These are phyloP conservation scores for Gastracanthus pulcherrimus DNA, from an alignment of 2,888 invertebrate species.

Conservation along the genomic window DNA sequence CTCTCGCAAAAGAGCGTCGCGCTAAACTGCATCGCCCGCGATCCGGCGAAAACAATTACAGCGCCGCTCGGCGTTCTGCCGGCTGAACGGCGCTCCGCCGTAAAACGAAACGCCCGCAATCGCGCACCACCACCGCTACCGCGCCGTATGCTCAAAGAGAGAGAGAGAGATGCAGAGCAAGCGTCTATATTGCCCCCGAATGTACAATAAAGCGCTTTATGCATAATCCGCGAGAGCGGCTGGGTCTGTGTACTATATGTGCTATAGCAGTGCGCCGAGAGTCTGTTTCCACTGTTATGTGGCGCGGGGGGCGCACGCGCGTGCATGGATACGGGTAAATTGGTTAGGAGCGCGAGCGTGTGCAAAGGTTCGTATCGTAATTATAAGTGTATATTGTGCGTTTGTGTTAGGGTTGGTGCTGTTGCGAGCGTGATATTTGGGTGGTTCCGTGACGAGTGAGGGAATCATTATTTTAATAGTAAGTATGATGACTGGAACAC, in stretches of 20 bases:
- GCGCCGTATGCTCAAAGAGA: no score
- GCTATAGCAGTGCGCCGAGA: no score
- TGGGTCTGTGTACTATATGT: no score
- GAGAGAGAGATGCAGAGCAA: neutral
- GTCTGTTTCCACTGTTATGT: no score
- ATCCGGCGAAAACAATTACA: constrained; percentile 49
- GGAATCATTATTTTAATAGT: no score
- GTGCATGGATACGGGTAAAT: neutral
- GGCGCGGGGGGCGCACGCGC: no score
- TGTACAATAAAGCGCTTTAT: constrained; percentile 53
- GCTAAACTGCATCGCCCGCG: neutral
- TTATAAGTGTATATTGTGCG: neutral
- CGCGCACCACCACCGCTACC: no score
- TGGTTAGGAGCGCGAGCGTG: neutral
- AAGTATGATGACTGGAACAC: no score
- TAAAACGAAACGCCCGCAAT: constrained; percentile 37
- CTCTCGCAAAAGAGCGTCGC: no score
- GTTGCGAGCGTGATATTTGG: no score
- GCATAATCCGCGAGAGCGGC: constrained; percentile 8
- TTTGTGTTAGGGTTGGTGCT: neutral
- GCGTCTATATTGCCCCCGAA: constrained; percentile 29
- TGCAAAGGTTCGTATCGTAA: neutral
- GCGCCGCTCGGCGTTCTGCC: neutral
- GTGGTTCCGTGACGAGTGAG: no score
- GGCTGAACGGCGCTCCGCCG: constrained; percentile 1